Evolutionary conservation across 1,140 invertebrate species (phyloP).

Genomic region (Drosophila parvula): DNA sequence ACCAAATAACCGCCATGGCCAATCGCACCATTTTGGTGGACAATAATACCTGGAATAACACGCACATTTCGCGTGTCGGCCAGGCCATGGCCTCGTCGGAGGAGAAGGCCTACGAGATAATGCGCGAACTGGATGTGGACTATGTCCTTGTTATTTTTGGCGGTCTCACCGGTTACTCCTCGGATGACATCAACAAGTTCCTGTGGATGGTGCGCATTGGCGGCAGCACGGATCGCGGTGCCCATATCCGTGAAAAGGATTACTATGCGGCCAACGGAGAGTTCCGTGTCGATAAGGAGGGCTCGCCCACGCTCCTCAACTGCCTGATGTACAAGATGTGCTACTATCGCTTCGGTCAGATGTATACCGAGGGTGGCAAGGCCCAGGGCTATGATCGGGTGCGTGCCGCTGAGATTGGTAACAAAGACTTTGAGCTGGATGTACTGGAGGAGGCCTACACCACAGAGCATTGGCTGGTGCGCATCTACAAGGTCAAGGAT

Average conservation of each 20-base stretch:
- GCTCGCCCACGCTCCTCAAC: constrained; percentile 93
- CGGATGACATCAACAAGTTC: constrained; percentile 99
- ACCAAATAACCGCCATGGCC: constrained; percentile 99
- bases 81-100: constrained; percentile 99
- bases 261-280: constrained; percentile 98
- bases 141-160: constrained; percentile 99
- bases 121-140: constrained; percentile 98
- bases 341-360: constrained; percentile 95
- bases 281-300: constrained; percentile 96
- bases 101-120: constrained; percentile 98
- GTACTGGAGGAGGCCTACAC: constrained; percentile 97
- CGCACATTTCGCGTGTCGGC: constrained; percentile 97
- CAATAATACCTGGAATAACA: constrained; percentile 99
- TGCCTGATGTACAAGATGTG: constrained; percentile 99
- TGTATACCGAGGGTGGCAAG: constrained; percentile 97
- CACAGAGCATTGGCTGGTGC: constrained; percentile 97
- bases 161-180: constrained; percentile 98
- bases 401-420: constrained; percentile 95
- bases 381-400: constrained; percentile 96
- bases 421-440: constrained; percentile 97
- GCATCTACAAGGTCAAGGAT: constrained; percentile 97
- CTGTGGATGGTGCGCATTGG: constrained; percentile 99
- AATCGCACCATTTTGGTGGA: constrained; percentile 99
- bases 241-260: constrained; percentile 97
- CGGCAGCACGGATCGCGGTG: constrained; percentile 96